A percentile compares a stretch with the other conserved stretches of the same genome.
These are phyloP conservation scores for Hecatera dysodea DNA, from an alignment of 2,888 invertebrate genomes.

Conservation along the genomic window DNA sequence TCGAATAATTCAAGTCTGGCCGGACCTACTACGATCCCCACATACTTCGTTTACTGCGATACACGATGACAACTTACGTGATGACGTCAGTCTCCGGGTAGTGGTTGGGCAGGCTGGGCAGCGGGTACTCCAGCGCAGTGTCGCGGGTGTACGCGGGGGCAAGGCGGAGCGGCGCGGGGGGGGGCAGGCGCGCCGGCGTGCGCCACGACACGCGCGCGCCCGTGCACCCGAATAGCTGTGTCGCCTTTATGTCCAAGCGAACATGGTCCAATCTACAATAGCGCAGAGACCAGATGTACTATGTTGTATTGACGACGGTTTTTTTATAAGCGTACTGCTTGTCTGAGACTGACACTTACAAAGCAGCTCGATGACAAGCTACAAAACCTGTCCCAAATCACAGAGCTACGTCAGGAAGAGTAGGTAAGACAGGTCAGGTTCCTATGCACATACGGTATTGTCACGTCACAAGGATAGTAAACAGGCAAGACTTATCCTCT, in stretches of 20 bases:
- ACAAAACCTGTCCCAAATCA: no score
- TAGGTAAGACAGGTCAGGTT: no score
- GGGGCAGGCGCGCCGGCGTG: conserved; percentile 39
- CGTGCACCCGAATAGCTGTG: conserved; percentile 74
- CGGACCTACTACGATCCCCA: background rate
- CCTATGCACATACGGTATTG: no score
- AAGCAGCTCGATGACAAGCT: no score
- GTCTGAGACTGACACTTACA: no score
- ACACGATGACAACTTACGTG: conserved; percentile 66
- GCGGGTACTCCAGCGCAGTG: conserved; percentile 62
- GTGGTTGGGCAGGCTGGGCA: conserved; percentile 70
- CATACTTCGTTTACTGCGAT: background rate
- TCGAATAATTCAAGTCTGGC: no score
- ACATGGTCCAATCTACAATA: conserved; percentile 67
- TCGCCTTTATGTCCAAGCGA: conserved; percentile 71
- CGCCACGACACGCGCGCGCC: conserved; percentile 66
- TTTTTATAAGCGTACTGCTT: no score
- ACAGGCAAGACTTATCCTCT: no score
- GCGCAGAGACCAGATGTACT: background rate
- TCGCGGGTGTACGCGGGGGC: conserved; percentile 56
- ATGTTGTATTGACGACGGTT: no score
- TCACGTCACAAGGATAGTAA: no score
- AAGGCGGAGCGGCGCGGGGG: conserved; percentile 50
- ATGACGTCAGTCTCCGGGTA: conserved; percentile 70
- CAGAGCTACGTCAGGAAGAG: no score